Percentiles rank a stretch among this genome's conserved stretches.
Evolutionary conservation across 2,888 invertebrate species (phyloP).

Genomic region (Cabera pusaria): DNA sequence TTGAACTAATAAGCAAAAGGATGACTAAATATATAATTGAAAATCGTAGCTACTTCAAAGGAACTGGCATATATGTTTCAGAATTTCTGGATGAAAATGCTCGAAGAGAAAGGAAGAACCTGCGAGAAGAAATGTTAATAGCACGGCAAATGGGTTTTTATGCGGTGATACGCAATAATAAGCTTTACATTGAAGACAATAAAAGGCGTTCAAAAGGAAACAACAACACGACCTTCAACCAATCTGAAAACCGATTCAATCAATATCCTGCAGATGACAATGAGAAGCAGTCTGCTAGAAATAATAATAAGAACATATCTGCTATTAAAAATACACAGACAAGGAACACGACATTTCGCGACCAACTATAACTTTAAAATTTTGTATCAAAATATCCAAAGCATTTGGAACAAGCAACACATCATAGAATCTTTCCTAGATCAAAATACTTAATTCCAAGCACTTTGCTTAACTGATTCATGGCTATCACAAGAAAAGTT

Average conservation of each 20-base stretch:
- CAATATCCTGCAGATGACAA: not conserved
- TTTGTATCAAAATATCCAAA: conserved; percentile 1
- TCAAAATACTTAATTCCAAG: not conserved
- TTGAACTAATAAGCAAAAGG: not conserved
- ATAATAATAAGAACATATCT: not conserved
- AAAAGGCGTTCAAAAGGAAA: not conserved
- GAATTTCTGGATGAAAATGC: not conserved
- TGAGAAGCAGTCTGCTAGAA: too few relatives aligned
- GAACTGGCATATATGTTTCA: not conserved
- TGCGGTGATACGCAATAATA: conserved; percentile 1
- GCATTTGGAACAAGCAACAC: not conserved
- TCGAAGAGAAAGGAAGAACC: not conserved
- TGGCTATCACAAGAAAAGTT: conserved; percentile 1
- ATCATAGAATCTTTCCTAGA: not conserved
- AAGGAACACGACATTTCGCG: not conserved
- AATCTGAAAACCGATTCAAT: not conserved
- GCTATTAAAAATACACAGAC: not conserved
- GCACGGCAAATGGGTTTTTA: not conserved
- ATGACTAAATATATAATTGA: conserved; percentile 1
- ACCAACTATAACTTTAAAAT: not conserved
- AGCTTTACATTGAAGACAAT: not conserved
- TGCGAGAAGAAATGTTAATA: not conserved
- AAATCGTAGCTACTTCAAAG: not conserved
- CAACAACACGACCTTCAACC: too few relatives aligned
- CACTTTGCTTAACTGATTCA: not conserved